Evolutionary conservation across 2,113 vertebrate species (phyloP), one percentile per base, ranked within the genome.

Genomic region (Tachycineta bicolor): DNA sequence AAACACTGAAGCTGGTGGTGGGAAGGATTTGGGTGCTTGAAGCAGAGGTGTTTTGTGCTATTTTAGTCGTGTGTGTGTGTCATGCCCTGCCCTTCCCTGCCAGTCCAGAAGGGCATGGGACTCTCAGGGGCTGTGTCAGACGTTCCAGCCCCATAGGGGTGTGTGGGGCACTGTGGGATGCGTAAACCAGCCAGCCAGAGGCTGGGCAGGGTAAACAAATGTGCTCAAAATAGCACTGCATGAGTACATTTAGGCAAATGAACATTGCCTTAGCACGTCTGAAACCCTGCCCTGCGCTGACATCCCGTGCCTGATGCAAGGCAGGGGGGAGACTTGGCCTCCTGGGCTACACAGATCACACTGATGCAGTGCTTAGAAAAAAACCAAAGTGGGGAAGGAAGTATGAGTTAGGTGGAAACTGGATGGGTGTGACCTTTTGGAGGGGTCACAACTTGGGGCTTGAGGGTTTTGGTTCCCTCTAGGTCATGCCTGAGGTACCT

Each of bases 21-120:
- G 47, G 65, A 94, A 81, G 77, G 69, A 78, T 53, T 59, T 46
- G 49, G 82, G 44, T 93, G 74, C 44, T 12, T 18, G 5, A 82
- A 92, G 93, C 65, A 87, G 90, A 82, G 87, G 33, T 94, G 87
- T n/a, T n/a, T 67, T 14, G 19, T 74, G 52, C 77, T 96, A 63
- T 93, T 96, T 89, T 63, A 75, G 43, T 47, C 60, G 17, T 23
- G 7, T 62, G 41, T 41, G 68, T 6, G 10, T 83, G 59, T 59
- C 20, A 31, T 3, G 1, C 39, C 60, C 58, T 59, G 85, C 62
- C 67, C 60, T 77, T 74, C 77, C 79, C 80, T 83, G 65, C 53
- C 75, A 47, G 34, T 41, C 62, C 63, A 49, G 71, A 28, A 88
- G 71, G 86, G 89, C 0, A 33, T 58, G 91, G 67, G 50, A 8